phyloP scores from a whole-genome alignment of 30 jellyfish, hydroid and myxozoan species.

The Chrysaora quinquecirrha region DNA sequence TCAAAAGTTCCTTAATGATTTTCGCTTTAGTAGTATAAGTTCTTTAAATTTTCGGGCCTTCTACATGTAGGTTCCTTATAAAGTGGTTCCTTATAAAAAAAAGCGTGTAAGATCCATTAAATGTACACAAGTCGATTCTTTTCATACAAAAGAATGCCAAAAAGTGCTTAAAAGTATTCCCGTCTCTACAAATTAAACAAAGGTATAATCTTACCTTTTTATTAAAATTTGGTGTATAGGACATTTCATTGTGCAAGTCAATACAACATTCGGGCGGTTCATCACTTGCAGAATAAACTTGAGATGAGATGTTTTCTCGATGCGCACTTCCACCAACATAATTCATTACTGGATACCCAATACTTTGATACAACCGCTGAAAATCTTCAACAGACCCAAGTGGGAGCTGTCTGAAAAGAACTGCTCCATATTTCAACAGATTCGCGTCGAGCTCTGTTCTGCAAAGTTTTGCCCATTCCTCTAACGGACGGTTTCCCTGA shows the following conservation, averaged over 20 bases:
- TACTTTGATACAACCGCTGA: constrained; percentile 25
- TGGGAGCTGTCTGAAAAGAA: constrained; percentile 75
- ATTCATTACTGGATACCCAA: constrained; percentile 66
- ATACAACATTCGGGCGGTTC: constrained; percentile 89
- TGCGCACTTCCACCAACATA: constrained; percentile 83
- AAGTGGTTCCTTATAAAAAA: not conserved
- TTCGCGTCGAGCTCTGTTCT: constrained; percentile 49
- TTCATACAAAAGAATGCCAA: not conserved
- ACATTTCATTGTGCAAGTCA: constrained; percentile 93
- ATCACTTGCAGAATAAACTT: constrained; percentile 85
- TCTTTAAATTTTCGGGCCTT: not conserved
- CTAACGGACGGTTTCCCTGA: constrained; percentile 25
- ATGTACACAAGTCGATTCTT: not conserved
- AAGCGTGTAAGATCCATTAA: not conserved
- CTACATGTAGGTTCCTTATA: not conserved
- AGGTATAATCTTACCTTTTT: constrained; percentile 80
- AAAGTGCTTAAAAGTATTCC: too few relatives aligned
- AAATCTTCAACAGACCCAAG: constrained; percentile 62
- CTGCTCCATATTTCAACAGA: constrained; percentile 60
- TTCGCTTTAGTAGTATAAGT: too few relatives aligned
- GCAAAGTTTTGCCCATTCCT: constrained; percentile 55
- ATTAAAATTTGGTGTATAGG: constrained; percentile 69
- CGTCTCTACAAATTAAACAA: too few relatives aligned
- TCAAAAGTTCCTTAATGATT: too few relatives aligned
- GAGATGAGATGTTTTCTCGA: constrained; percentile 53